Base-by-base conservation (phyloP, 2,797 vertebrate genomes). In the Gallirallus australis region DNA sequence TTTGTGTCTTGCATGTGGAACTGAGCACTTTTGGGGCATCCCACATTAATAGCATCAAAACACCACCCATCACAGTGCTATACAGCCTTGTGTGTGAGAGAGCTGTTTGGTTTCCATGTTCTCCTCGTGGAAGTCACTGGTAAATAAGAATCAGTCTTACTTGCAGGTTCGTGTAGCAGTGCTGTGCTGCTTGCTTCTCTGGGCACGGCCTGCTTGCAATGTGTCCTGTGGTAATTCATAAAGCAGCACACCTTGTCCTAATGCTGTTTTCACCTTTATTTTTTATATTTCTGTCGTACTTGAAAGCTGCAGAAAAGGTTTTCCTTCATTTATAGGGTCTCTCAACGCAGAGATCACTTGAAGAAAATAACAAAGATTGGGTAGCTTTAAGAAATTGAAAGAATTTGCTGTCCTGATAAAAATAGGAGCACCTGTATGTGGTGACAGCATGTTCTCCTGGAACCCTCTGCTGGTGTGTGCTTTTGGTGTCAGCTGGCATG, bases 401-500 rank as follows among this genome's bases (percentile, higher is more conserved):
- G 15, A 86, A n/a, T 75, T 65, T 86, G 11, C 30, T 64, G n/a
- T 31, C 52, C 53, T 93, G 30, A 7, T 56, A 63, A 61, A 80
- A 80, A 59, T 15, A 11, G 2, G 23, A 24, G 6, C 31, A 54
- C 25, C 17, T 30, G 18, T 70, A 39, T 4, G 0, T 6, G 8
- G 9, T 78, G 52, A 5, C 65, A 75, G 28, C 0, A 0, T 39
- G 35, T 13, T 76, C 20, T 52, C 11, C 50, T 37, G 56, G 64
- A 87, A 66, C 19, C 9, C 24, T 80, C 7, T 1, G 1, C 45
- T 78, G 39, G 12, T 56, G 45, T 45, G 31, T 57, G 19, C 42
- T 30, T 28, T 39, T 20, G 0, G 5, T 48, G 60, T 59, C 0
- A 0, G 19, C 69, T 35, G 73, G 56, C 66, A 20, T 0, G 0